Percentiles rank a stretch among this genome's conserved stretches.
Evolutionary conservation across 2,888 invertebrate species (phyloP).

Genomic region (Glyphotaelius pellucidus): DNA sequence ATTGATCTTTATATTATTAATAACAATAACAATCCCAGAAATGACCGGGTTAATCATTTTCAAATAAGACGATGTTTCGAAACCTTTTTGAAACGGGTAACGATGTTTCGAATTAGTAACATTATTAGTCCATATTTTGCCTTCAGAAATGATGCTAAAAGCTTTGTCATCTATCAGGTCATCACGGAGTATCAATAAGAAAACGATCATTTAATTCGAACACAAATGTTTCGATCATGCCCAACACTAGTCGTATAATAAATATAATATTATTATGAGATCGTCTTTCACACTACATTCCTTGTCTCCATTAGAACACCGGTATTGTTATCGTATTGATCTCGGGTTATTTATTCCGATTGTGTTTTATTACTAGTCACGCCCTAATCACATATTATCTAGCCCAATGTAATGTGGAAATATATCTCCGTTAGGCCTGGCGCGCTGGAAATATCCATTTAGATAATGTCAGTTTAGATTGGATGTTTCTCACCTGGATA

Average conservation of each 20-base stretch:
- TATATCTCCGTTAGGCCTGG: background rate
- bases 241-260: background rate
- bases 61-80: no score
- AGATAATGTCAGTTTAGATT: background rate
- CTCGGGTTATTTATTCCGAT: background rate
- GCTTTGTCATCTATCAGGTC: background rate
- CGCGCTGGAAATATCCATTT: slow-evolving; percentile 3
- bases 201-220: background rate
- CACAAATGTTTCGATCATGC: background rate
- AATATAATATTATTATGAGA: background rate
- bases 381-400: slow-evolving; percentile 19
- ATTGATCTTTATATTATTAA: no score
- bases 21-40: no score
- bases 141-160: background rate
- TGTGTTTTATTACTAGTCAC: slow-evolving; percentile 22
- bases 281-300: background rate
- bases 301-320: background rate
- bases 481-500: background rate
- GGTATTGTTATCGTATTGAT: background rate
- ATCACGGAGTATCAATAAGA: background rate
- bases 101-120: no score
- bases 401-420: slow-evolving; percentile 1
- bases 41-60: no score
- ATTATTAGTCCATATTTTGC: no score
- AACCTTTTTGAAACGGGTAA: no score